Evolutionary conservation across 2,797 vertebrate species (phyloP), one percentile per base, ranked within the genome.

Genomic region (Centroberyx gerrardi): DNA sequence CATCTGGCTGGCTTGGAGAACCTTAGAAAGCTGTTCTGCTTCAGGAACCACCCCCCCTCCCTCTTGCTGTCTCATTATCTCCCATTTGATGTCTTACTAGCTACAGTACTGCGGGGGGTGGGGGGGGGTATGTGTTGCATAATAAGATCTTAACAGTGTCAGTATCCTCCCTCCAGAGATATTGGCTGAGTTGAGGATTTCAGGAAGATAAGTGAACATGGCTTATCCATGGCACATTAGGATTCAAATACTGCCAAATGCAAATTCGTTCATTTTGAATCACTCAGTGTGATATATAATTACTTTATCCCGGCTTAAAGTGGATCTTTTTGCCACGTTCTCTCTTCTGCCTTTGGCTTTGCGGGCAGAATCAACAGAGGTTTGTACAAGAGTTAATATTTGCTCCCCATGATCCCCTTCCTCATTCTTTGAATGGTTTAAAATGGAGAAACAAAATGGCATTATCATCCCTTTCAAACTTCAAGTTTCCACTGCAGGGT

Each of bases 141-240:
- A 54, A 9, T 9, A 3, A 54, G 12, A 54, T 54, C 52, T 27
- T 17, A 52, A 53, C 49, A 28, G 31, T 29, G 13, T 65, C 49
- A 28, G 31, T 29, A 22, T 65, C 62, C n/a, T 33, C 48, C 27
- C 29, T 36, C 29, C 42, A 73, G 36, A 60, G 14, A 52, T 52
- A 31, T 61, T 61, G 17, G 38, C 22, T 4, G 40, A 68, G 22
- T 69, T 63, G 52, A 67, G 42, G 49, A 61, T 66, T 80, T 67
- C 0, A 1, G 62, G 4, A 42, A 59, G 42, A 60, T 62, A 31
- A 52, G 56, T 66, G 44, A 74, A 62, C 44, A 4, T 44, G 10
- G 28, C 17, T 68, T 69, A 33, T 62, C 46, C 27, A 31, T 36
- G 14, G 15, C 40, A 52, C 18, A 74, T 54, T 73, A 62, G 0